Percentiles rank a stretch among this genome's conserved stretches.
Conservation (phyloP, 2,888 invertebrate species). For the Cosmorhoe ocellata region DNA sequence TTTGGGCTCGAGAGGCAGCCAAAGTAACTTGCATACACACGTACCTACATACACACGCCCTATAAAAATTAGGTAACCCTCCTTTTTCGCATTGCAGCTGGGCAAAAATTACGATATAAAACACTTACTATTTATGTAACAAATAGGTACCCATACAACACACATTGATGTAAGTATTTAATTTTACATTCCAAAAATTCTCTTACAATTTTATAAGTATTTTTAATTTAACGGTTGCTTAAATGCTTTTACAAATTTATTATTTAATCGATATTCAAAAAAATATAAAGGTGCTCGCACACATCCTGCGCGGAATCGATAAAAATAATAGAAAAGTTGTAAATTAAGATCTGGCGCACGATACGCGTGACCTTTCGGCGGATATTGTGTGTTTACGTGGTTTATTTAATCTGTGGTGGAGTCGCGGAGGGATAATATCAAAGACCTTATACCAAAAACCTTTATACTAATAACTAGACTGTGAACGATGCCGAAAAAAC, state of each 20-base stretch:
- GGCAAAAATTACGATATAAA: too few species aligned
- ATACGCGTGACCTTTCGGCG: conserved; percentile 33
- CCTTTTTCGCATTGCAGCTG: too few species aligned
- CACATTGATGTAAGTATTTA: too few species aligned
- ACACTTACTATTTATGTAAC: too few species aligned
- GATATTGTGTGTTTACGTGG: conserved; percentile 30
- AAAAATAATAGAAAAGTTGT: conserved; percentile 33
- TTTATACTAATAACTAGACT: too few species aligned
- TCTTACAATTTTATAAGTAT: background rate
- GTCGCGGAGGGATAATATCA: background rate
- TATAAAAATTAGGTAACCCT: too few species aligned
- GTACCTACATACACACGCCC: too few species aligned
- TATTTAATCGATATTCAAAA: conserved; percentile 1
- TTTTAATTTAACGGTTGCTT: background rate
- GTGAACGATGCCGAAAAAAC: too few species aligned
- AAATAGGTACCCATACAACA: too few species aligned
- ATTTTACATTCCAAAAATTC: background rate
- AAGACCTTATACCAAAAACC: too few species aligned
- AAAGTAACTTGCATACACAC: too few species aligned
- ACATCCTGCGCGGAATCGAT: conserved; percentile 30
- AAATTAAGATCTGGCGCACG: conserved; percentile 32
- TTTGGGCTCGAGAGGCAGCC: too few species aligned
- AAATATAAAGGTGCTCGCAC: conserved; percentile 8
- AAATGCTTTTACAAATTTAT: background rate
- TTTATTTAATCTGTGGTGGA: conserved; percentile 19